Evolutionary conservation across 1,140 invertebrate species (phyloP).

Genomic region (Drosophila athabasca): DNA sequence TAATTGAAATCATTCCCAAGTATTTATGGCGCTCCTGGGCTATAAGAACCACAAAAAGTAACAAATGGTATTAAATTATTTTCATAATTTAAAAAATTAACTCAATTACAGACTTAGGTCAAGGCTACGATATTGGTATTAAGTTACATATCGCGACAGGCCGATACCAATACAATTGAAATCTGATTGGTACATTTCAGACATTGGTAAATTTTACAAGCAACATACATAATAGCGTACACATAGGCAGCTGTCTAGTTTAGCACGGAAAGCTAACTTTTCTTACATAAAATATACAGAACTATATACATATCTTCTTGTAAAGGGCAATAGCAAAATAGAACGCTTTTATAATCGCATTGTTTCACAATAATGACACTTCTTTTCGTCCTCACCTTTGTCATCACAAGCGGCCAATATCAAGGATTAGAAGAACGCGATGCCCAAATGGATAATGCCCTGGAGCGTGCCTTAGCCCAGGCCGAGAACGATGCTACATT

Average conservation of each 20-base stretch:
- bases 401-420: slow-evolving; percentile 48
- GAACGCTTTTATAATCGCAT: no score
- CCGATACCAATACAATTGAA: no score
- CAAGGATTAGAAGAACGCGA: slow-evolving; percentile 71
- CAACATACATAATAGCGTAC: background rate
- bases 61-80: slow-evolving; percentile 25
- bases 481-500: slow-evolving; percentile 88
- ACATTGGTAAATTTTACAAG: no score
- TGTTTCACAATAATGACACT: no score
- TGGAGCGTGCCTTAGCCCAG: slow-evolving; percentile 87
- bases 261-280: no score
- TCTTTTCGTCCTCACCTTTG: background rate
- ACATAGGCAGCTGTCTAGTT: no score
- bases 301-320: no score
- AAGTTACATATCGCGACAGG: no score
- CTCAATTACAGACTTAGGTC: background rate
- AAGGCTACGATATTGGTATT: no score
- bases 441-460: slow-evolving; percentile 84
- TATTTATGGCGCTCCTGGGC: slow-evolving; percentile 55
- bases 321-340: no score
- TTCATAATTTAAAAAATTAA: slow-evolving; percentile 2
- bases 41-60: slow-evolving; percentile 21
- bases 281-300: no score
- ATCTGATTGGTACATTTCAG: no score
- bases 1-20: slow-evolving; percentile 69